Percentiles rank a stretch among this genome's conserved stretches.
Conservation (phyloP, 2,888 invertebrate genomes). For the Callyntrura sp. region DNA sequence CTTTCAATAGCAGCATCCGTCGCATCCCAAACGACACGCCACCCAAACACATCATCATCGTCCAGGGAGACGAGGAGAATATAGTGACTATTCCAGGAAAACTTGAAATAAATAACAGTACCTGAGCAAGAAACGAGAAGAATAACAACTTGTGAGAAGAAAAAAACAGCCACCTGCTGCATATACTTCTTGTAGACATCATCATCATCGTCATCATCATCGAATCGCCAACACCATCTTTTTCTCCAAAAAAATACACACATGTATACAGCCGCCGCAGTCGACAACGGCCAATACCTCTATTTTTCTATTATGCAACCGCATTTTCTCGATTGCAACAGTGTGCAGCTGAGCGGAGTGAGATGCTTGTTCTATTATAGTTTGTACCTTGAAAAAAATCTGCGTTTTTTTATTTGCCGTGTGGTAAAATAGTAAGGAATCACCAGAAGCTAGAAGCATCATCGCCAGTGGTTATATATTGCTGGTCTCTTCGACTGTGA, state of each 20-base stretch:
- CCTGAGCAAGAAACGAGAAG: conserved; percentile 55
- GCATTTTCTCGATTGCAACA: conserved; percentile 54
- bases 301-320: conserved; percentile 40
- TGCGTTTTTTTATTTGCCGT: conserved; percentile 23
- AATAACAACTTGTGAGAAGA: conserved; percentile 56
- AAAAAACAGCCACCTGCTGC: conserved; percentile 78
- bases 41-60: background rate
- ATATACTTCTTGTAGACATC: conserved; percentile 51
- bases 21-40: background rate
- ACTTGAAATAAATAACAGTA: conserved; percentile 34
- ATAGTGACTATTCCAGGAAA: background rate
- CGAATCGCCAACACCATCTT: conserved; percentile 18
- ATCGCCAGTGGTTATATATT: background rate
- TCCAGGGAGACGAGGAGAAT: background rate
- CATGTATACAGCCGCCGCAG: background rate
- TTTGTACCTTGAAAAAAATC: conserved; percentile 51
- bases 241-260: conserved; percentile 10
- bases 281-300: background rate
- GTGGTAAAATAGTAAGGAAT: conserved; percentile 6
- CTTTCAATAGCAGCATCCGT: background rate
- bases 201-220: conserved; percentile 38
- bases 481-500: background rate
- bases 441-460: conserved; percentile 9
- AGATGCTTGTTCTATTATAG: conserved; percentile 22
- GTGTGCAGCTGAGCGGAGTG: conserved; percentile 58